phyloP scores from a whole-genome alignment of 2,797 vertebrate species.

The Phalanger gymnotis region DNA sequence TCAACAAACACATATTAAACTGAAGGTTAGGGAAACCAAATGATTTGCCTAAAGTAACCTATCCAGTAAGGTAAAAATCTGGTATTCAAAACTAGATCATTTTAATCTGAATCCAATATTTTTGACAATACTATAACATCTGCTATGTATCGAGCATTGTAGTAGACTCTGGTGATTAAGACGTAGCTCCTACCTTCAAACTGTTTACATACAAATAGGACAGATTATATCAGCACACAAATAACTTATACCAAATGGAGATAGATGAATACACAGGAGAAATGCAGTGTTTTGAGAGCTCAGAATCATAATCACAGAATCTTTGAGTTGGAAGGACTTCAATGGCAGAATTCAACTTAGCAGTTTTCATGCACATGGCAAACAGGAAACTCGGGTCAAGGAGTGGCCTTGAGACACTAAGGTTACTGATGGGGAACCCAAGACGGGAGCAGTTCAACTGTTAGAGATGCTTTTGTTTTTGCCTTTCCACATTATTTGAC shows the following conservation, averaged over 20 bases:
- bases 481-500: neutral
- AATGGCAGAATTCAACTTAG: neutral
- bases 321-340: neutral
- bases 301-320: neutral
- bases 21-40: neutral
- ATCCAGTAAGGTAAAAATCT: neutral
- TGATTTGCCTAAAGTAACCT: neutral
- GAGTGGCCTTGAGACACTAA: neutral
- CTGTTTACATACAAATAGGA: neutral
- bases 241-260: neutral
- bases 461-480: neutral
- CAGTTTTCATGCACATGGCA: neutral
- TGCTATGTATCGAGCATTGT: neutral
- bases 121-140: neutral
- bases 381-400: neutral
- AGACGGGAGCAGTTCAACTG: neutral
- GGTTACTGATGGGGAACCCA: neutral
- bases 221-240: neutral
- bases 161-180: neutral
- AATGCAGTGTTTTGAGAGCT: neutral
- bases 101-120: neutral
- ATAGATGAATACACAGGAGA: neutral
- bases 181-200: neutral
- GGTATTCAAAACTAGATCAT: neutral
- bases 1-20: neutral